Evolutionary conservation across 2,888 invertebrate genomes (phyloP), one percentile per base, ranked within the genome.

Genomic region (Hirtodrosophila cameraria): DNA sequence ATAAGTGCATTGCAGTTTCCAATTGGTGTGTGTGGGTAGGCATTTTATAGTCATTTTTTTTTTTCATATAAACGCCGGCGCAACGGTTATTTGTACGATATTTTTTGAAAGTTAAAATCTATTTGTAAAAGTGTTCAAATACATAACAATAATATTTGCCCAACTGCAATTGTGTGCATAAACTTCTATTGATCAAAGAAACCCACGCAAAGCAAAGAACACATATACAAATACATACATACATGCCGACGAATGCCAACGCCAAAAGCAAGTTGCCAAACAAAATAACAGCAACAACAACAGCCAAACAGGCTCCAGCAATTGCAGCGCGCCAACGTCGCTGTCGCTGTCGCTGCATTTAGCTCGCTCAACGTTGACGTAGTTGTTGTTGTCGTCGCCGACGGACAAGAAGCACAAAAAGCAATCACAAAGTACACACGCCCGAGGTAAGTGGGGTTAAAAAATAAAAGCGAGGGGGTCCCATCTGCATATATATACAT

Each of bases 241-340:
- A 59, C 42, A 30, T 59, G 62, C 52, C 27, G 6, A 72, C 62
- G 48, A 66, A 61, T 43, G 43, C 52, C 58, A 66, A 72, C 67
- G 57, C 48, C 39, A 66, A 73, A 63, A 68, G 74, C 74, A 67
- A 67, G 53, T 55, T 66, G 76, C 58, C 60, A 65, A 75, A 66
- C 66, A 59, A 57, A 58, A 62, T 61, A 59, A 57, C 55, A 62
- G 64, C 64, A 54, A 67, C 43, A 70, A 57, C 55, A 62, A 69
- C 64, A 54, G 62, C 43, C 63, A 59, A 66, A 73, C 74, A 62
- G 68, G 73, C 70, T 71, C 61, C 61, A 71, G 68, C 62, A 61
- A 50, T 73, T 67, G 62, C 77, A 67, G 77, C 74, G 77, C 68
- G 77, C 69, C 50, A 73, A 71, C 45, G 27, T 58, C 35, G 41